These are phyloP conservation scores for Atrichornis clamosus DNA, from an alignment of 2,113 vertebrate genomes.

Conservation along the genomic window DNA sequence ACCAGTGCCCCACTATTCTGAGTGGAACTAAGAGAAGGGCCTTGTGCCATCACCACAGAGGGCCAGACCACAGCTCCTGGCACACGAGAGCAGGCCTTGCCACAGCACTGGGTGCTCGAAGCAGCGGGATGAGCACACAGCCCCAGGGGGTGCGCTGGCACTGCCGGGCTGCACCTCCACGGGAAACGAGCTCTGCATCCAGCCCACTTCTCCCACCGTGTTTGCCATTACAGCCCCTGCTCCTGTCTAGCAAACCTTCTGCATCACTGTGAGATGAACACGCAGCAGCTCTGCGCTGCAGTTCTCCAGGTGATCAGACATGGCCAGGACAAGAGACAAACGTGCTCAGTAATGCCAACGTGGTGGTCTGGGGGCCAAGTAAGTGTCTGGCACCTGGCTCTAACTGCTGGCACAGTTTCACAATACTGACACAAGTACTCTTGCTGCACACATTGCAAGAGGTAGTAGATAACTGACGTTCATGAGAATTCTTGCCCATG, in stretches of 20 bases:
- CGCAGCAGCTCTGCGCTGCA: not conserved
- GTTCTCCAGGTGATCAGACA: not conserved
- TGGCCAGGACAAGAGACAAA: not conserved
- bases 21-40: not conserved
- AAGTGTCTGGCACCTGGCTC: not conserved
- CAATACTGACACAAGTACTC: not conserved
- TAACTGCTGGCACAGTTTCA: not conserved
- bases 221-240: not conserved
- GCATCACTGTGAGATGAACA: rapidly evolving
- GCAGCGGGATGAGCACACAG: rapidly evolving
- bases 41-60: not conserved
- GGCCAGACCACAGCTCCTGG: not conserved
- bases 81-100: rapidly evolving
- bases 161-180: rapidly evolving
- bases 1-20: not conserved
- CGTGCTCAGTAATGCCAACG: not conserved
- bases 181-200: rapidly evolving
- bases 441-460: not conserved
- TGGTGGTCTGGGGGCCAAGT: not conserved
- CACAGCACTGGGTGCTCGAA: rapidly evolving
- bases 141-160: rapidly evolving
- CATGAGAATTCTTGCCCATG: not conserved
- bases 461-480: not conserved
- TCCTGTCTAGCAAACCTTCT: rapidly evolving
- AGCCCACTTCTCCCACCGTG: rapidly evolving